These are phyloP conservation scores for Leptopilina clavipes DNA, from an alignment of 1,140 invertebrate species.

Conservation along the genomic window DNA sequence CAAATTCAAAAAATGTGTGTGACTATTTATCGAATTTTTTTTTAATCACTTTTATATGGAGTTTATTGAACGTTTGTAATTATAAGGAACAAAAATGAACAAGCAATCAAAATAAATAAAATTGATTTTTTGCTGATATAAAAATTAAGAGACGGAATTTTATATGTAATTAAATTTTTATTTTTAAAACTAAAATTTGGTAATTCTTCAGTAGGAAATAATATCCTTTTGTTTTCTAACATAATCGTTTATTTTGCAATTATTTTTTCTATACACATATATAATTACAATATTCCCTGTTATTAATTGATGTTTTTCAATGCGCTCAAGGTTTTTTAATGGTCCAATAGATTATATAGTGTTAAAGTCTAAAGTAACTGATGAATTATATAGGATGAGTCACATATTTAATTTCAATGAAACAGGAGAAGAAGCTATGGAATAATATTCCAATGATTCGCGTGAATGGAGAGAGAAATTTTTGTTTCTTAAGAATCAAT, in stretches of 20 bases:
- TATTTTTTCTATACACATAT: not conserved
- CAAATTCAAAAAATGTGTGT: not conserved
- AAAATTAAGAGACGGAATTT: no score
- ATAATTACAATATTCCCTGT: not conserved
- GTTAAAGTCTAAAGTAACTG: not conserved
- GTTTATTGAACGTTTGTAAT: no score
- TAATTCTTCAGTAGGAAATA: no score
- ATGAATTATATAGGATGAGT: constrained; percentile 2
- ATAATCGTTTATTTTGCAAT: not conserved
- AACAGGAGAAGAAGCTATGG: not conserved
- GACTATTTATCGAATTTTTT: no score
- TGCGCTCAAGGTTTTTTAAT: not conserved
- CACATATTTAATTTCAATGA: not conserved
- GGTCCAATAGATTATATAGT: constrained; percentile 3
- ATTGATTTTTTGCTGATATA: no score
- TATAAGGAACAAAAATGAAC: no score
- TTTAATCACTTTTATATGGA: no score
- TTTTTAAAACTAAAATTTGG: no score
- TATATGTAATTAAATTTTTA: no score
- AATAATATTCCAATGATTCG: constrained; percentile 1
- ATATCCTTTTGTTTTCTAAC: no score
- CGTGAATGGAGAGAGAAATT: not conserved
- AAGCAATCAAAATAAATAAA: no score
- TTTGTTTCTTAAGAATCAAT: not conserved
- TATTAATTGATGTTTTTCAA: not conserved